A percentile compares a stretch with the other conserved stretches of the same genome.
Conservation (phyloP, 2,888 invertebrate species). For the Cremastinae sp. region DNA sequence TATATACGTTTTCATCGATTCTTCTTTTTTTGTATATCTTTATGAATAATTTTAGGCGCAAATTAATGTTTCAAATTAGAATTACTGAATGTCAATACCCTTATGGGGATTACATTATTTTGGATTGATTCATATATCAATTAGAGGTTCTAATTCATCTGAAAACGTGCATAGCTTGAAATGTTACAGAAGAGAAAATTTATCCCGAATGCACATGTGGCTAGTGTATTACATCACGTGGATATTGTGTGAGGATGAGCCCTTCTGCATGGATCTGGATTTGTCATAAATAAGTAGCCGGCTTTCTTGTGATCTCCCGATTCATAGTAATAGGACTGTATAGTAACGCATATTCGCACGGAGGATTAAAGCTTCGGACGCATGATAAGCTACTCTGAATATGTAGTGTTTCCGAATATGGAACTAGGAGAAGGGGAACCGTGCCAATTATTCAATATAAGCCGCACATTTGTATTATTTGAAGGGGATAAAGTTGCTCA, state of each 20-base stretch:
- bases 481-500: conserved; percentile 29
- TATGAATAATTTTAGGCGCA: too few species aligned
- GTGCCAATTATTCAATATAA: conserved; percentile 52
- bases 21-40: too few species aligned
- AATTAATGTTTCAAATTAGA: too few species aligned
- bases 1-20: too few species aligned
- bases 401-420: conserved; percentile 15
- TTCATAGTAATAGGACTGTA: conserved; percentile 39
- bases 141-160: too few species aligned
- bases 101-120: too few species aligned
- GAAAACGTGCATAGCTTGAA: too few species aligned
- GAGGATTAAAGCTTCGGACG: conserved; percentile 57
- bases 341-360: conserved; percentile 54
- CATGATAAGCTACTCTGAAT: conserved; percentile 35
- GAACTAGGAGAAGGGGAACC: conserved; percentile 1
- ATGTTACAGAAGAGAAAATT: too few species aligned
- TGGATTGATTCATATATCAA: too few species aligned
- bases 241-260: conserved; percentile 25
- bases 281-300: conserved; percentile 40
- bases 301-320: conserved; percentile 44
- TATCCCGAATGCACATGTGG: too few species aligned
- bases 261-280: conserved; percentile 40
- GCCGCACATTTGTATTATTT: conserved; percentile 45
- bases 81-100: too few species aligned
- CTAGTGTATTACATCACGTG: too few species aligned